Evolutionary conservation across 2,797 vertebrate genomes (phyloP).

Genomic region (Siniperca scherzeri): DNA sequence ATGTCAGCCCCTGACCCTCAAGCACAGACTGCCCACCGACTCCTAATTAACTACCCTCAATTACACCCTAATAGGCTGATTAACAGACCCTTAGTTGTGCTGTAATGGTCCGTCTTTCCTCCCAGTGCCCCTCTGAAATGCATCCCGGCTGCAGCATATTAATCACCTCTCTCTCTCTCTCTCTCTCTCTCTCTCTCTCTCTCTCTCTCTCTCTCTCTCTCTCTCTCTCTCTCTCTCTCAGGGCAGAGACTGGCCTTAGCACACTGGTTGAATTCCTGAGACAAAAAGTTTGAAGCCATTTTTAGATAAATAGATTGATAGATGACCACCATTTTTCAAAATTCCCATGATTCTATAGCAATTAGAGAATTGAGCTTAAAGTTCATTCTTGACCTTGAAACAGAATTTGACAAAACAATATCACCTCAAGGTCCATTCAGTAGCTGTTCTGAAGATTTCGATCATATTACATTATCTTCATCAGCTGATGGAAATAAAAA

Average conservation of each 20-base stretch:
- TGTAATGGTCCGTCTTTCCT: conserved; percentile 85
- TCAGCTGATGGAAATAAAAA: neutral
- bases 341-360: neutral
- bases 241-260: conserved; percentile 11
- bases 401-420: neutral
- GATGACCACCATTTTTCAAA: neutral
- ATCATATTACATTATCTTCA: neutral
- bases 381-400: neutral
- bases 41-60: conserved; percentile 87
- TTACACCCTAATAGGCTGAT: conserved; percentile 88
- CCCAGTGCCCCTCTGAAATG: conserved; percentile 78
- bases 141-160: conserved; percentile 72
- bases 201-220: neutral
- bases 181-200: conserved; percentile 30
- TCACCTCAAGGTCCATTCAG: neutral
- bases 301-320: conserved; percentile 4
- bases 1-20: conserved; percentile 69
- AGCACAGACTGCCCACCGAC: conserved; percentile 72
- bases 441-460: neutral
- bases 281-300: conserved; percentile 27
- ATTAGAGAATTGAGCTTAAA: neutral
- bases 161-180: conserved; percentile 64
- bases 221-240: neutral
- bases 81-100: conserved; percentile 83
- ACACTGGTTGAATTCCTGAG: conserved; percentile 22